Percentiles rank a stretch among this genome's conserved stretches.
Evolutionary conservation across 2,113 vertebrate genomes (phyloP).

Genomic region (Procavia capensis): DNA sequence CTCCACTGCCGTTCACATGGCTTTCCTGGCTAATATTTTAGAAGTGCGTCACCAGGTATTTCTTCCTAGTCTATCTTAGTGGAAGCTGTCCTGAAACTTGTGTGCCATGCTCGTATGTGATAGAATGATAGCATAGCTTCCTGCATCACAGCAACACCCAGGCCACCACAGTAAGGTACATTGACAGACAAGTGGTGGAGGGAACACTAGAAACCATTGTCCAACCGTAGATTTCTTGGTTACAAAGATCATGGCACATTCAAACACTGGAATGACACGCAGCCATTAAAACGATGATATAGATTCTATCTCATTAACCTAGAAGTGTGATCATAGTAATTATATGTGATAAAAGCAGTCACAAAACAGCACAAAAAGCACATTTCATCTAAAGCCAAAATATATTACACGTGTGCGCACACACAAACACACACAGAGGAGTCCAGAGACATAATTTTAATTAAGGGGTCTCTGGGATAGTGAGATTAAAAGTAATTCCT

Average conservation of each 20-base stretch:
- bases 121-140: too few species aligned
- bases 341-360: neutral
- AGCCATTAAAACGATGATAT: neutral
- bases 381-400: neutral
- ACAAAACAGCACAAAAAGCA: neutral
- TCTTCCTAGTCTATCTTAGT: too few species aligned
- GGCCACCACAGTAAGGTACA: too few species aligned
- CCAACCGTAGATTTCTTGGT: neutral
- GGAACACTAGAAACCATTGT: neutral
- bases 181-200: too few species aligned
- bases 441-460: constrained; percentile 1
- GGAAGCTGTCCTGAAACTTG: too few species aligned
- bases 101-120: too few species aligned
- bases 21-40: too few species aligned
- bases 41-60: too few species aligned
- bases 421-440: neutral
- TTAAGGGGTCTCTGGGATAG: neutral
- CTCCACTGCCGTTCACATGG: too few species aligned
- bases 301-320: neutral
- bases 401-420: neutral
- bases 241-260: neutral
- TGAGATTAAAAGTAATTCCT: constrained; percentile 26
- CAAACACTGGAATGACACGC: neutral
- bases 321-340: neutral
- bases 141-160: too few species aligned